A percentile compares a stretch with the other conserved stretches of the same genome.
These are phyloP conservation scores for Ganaspis brasiliensis DNA, from an alignment of 2,888 invertebrate species.

Conservation along the genomic window DNA sequence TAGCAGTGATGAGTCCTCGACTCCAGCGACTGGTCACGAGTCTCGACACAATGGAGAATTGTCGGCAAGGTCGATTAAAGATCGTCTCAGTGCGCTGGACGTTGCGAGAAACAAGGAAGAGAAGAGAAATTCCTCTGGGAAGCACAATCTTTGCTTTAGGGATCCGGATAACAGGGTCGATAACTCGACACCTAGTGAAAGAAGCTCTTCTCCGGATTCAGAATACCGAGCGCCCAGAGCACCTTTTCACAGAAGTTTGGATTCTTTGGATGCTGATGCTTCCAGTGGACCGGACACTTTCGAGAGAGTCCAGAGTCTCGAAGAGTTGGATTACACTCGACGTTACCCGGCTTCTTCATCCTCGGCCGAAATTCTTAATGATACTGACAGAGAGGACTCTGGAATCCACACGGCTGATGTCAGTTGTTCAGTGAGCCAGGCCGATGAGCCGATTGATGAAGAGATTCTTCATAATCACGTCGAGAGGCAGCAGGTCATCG, in stretches of 20 bases:
- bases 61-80: slow-evolving; percentile 77
- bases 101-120: slow-evolving; percentile 82
- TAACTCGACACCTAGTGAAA: slow-evolving; percentile 75
- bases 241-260: slow-evolving; percentile 84
- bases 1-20: slow-evolving; percentile 65
- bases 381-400: slow-evolving; percentile 89
- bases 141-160: slow-evolving; percentile 70
- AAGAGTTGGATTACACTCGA: slow-evolving; percentile 82
- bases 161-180: slow-evolving; percentile 68
- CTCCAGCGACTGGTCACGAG: slow-evolving; percentile 50
- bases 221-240: slow-evolving; percentile 74
- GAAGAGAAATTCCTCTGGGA: slow-evolving; percentile 65
- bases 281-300: slow-evolving; percentile 82
- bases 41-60: slow-evolving; percentile 64
- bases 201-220: slow-evolving; percentile 77
- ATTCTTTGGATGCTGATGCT: slow-evolving; percentile 85
- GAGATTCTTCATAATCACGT: slow-evolving; percentile 68
- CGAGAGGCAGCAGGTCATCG: slow-evolving; percentile 65
- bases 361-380: slow-evolving; percentile 84
- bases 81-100: slow-evolving; percentile 82
- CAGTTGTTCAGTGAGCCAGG: slow-evolving; percentile 88
- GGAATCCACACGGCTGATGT: slow-evolving; percentile 91
- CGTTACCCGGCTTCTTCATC: slow-evolving; percentile 83
- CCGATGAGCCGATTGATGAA: slow-evolving; percentile 87
- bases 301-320: slow-evolving; percentile 85